Conservation (phyloP, 2,888 invertebrate genomes). For the Lysandra coridon region DNA sequence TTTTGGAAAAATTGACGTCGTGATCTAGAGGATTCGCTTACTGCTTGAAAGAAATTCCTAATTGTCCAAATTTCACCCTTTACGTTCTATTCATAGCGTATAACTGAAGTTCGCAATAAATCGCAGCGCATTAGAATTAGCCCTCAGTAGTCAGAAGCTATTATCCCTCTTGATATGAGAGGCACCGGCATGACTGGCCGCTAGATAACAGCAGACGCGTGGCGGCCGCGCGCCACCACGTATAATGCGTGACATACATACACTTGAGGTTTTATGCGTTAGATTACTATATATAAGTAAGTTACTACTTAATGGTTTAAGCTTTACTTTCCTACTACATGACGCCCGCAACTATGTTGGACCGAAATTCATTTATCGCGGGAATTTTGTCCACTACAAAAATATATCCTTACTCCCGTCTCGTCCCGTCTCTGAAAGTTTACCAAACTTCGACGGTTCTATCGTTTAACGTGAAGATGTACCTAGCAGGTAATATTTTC, state of each 20-base stretch:
- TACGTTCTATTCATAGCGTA: not conserved
- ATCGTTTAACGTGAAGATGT: too few species aligned
- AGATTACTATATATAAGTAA: too few species aligned
- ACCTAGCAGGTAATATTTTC: too few species aligned
- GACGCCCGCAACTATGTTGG: not conserved
- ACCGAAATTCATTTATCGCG: too few species aligned
- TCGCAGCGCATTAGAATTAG: not conserved
- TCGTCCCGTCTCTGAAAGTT: too few species aligned
- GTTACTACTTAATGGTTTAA: too few species aligned
- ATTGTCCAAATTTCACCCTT: not conserved
- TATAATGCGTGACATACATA: not conserved
- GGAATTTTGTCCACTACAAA: too few species aligned
- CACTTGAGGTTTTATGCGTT: not conserved
- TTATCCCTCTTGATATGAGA: not conserved
- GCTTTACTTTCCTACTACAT: not conserved
- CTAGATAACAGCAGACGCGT: not conserved
- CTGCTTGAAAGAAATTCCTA: not conserved
- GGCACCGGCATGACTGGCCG: not conserved
- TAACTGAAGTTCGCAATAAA: not conserved
- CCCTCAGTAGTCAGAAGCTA: constrained; percentile 6
- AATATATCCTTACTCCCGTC: too few species aligned
- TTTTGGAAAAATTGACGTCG: not conserved
- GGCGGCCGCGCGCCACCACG: not conserved
- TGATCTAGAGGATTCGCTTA: not conserved
- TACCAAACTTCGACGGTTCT: too few species aligned